phyloP scores from a whole-genome alignment of 2,888 invertebrate genomes.

The Cancer borealis region DNA sequence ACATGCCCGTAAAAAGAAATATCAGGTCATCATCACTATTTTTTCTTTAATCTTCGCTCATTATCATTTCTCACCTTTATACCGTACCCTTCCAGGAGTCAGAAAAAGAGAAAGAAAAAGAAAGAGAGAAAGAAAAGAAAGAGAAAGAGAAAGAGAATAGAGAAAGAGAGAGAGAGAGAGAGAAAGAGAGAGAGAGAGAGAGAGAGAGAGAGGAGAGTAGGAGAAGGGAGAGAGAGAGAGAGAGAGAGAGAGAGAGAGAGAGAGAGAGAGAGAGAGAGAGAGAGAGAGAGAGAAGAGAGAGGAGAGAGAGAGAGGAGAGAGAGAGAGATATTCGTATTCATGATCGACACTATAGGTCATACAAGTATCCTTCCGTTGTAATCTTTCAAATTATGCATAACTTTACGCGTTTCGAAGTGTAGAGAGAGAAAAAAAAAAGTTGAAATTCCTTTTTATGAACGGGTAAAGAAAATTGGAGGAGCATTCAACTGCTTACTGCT shows the following conservation, averaged over 20 bases:
- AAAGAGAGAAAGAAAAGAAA: neutral
- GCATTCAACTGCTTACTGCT: neutral
- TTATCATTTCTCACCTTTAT: neutral
- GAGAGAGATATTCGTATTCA: neutral
- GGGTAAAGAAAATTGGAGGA: neutral
- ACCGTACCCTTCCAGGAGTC: neutral
- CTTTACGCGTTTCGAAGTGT: neutral
- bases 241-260: neutral
- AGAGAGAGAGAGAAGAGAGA: too few relatives aligned
- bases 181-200: neutral
- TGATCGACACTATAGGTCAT: neutral
- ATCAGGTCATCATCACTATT: neutral
- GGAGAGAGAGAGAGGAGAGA: neutral
- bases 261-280: neutral
- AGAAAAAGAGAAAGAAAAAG: neutral
- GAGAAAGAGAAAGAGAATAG: neutral
- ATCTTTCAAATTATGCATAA: neutral
- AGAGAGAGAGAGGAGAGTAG: neutral
- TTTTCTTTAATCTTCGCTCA: constrained; percentile 37
- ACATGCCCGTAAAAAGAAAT: neutral
- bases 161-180: neutral
- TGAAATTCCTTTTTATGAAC: neutral
- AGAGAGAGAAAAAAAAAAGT: neutral
- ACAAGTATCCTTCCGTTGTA: neutral
- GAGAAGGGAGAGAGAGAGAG: constrained; percentile 24